These are phyloP conservation scores for Neomonachus schauinslandi DNA, from an alignment of 2,113 vertebrate genomes.

Conservation along the genomic window DNA sequence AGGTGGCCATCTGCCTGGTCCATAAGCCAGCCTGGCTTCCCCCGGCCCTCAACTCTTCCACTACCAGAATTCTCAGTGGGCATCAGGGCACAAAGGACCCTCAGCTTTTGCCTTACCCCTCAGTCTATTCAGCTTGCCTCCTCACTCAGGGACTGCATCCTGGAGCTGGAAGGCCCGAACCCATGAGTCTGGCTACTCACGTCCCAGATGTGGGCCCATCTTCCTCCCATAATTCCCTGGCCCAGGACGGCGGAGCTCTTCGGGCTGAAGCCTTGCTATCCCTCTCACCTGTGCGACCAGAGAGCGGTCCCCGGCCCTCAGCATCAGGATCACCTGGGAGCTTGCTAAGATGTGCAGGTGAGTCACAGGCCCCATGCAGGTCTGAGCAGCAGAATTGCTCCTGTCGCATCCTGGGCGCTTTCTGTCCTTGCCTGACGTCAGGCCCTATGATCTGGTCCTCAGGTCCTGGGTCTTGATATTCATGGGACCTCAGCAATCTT, in stretches of 20 bases:
- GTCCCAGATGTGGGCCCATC: not conserved
- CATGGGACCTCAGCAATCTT: not conserved
- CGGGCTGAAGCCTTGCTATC: too few species aligned
- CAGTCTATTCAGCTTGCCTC: too few species aligned
- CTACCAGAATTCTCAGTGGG: not conserved
- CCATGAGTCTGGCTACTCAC: not conserved
- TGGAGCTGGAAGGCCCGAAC: not conserved
- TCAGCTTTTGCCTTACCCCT: not conserved
- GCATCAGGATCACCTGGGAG: not conserved
- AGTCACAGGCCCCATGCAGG: rapidly evolving
- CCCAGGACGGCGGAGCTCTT: not conserved
- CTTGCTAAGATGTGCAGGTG: not conserved
- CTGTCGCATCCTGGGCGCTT: not conserved
- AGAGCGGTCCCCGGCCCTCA: rapidly evolving
- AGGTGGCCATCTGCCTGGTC: not conserved
- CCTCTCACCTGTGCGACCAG: not conserved
- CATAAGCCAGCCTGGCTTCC: not conserved
- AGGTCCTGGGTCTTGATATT: not conserved
- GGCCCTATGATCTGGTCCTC: rapidly evolving
- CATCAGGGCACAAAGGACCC: not conserved
- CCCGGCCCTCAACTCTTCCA: not conserved
- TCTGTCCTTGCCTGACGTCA: not conserved
- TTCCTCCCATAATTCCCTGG: not conserved
- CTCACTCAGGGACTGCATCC: not conserved
- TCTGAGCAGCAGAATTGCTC: not conserved